These are phyloP conservation scores for Rhopilema esculentum DNA, from an alignment of 30 jellyfish, hydroid and myxozoan species.

Conservation along the genomic window DNA sequence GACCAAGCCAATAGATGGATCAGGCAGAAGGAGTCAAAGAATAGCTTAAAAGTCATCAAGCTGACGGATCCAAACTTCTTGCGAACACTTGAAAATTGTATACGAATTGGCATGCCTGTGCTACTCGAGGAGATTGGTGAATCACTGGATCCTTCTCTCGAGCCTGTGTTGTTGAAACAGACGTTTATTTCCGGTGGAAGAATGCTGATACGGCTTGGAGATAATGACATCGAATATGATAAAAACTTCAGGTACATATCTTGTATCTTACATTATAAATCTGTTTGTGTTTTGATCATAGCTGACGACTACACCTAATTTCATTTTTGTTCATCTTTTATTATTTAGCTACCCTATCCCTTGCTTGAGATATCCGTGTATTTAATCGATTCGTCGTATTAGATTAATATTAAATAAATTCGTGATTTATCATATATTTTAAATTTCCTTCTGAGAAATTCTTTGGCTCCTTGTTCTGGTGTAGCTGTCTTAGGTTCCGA, in stretches of 20 bases:
- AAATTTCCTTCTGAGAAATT: no score
- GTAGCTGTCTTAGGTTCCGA: no score
- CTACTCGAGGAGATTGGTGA: slow-evolving; percentile 93
- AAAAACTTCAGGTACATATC: slow-evolving; percentile 75
- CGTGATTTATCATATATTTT: no score
- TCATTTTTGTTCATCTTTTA: no score
- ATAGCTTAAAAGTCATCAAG: slow-evolving; percentile 88
- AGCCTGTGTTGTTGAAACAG: slow-evolving; percentile 90
- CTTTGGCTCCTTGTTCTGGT: no score
- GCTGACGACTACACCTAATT: no score
- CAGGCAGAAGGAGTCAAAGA: slow-evolving; percentile 80
- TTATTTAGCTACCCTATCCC: no score
- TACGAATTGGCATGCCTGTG: slow-evolving; percentile 94
- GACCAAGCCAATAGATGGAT: slow-evolving; percentile 99
- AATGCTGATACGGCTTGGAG: slow-evolving; percentile 93
- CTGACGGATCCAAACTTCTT: slow-evolving; percentile 87
- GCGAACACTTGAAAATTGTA: slow-evolving; percentile 90
- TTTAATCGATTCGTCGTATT: no score
- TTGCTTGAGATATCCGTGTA: no score
- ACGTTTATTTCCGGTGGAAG: slow-evolving; percentile 96
- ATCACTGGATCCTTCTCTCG: slow-evolving; percentile 93
- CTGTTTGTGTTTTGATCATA: no score
- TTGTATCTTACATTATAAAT: neutral
- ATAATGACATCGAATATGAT: slow-evolving; percentile 92
- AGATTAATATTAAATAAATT: no score